Evolutionary conservation across 2,888 invertebrate species (phyloP).

Genomic region (Hermodice carunculata): DNA sequence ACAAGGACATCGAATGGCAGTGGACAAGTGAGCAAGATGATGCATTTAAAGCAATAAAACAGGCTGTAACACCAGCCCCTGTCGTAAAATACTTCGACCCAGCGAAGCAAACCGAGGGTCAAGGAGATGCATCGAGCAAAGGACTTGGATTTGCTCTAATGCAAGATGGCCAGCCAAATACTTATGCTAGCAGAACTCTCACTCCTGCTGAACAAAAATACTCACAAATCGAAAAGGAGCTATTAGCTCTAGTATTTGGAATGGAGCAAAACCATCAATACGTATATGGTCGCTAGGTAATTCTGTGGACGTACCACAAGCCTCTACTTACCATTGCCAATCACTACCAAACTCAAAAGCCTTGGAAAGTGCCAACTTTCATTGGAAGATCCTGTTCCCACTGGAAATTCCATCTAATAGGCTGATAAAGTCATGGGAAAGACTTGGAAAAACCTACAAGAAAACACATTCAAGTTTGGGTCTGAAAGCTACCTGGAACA

Average conservation of each 20-base stretch:
- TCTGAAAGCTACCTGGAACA: too few species aligned
- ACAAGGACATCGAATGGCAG: constrained; percentile 5
- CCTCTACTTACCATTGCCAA: too few species aligned
- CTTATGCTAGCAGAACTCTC: neutral
- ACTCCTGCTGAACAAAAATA: neutral
- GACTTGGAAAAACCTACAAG: too few species aligned
- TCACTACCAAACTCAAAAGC: too few species aligned
- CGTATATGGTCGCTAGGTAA: too few species aligned
- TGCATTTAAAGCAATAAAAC: constrained; percentile 27
- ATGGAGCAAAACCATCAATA: neutral
- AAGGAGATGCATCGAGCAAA: neutral
- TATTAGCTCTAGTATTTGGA: neutral
- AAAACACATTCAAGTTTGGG: too few species aligned
- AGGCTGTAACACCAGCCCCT: neutral
- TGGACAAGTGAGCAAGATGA: constrained; percentile 8
- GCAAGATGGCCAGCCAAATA: neutral
- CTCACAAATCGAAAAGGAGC: neutral
- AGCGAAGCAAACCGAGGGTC: neutral
- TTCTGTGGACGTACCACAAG: too few species aligned
- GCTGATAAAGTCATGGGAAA: too few species aligned
- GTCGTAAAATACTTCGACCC: neutral
- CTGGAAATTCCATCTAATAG: too few species aligned
- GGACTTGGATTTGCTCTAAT: neutral
- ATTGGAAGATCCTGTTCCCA: too few species aligned
- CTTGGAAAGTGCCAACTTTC: too few species aligned